Conservation (phyloP, 2,797 vertebrate genomes). For the Argya squamiceps region DNA sequence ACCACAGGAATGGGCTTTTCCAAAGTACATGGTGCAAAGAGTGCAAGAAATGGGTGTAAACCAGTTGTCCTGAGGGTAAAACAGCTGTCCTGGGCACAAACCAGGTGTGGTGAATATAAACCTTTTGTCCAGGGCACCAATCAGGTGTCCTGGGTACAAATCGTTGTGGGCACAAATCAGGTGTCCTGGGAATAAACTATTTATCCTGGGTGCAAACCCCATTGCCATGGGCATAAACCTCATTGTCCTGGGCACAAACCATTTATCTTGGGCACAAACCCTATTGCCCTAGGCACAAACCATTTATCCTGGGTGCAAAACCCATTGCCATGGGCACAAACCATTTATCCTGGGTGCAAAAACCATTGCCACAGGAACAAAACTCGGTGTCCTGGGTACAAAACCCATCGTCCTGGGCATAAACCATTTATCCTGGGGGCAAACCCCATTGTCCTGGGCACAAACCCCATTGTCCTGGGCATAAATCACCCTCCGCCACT, state of each 20-base stretch:
- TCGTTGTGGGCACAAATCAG: too few relatives aligned
- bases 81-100: not conserved
- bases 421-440: not conserved
- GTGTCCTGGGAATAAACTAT: not conserved
- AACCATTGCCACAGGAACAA: too few relatives aligned
- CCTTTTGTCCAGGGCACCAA: not conserved
- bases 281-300: not conserved
- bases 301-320: too few relatives aligned
- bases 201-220: not conserved
- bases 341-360: not conserved
- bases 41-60: rapidly evolving
- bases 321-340: not conserved
- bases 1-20: rapidly evolving
- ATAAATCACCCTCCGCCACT: too few relatives aligned
- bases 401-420: too few relatives aligned
- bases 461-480: too few relatives aligned
- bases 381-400: rapidly evolving
- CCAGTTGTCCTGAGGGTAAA: not conserved
- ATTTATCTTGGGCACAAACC: rapidly evolving
- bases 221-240: too few relatives aligned
- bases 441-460: not conserved
- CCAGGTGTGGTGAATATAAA: not conserved
- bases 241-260: not conserved
- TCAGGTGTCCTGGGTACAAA: rapidly evolving
- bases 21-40: rapidly evolving